These are phyloP conservation scores for Drosophila orosa DNA, from an alignment of 1,140 invertebrate species.

Conservation along the genomic window DNA sequence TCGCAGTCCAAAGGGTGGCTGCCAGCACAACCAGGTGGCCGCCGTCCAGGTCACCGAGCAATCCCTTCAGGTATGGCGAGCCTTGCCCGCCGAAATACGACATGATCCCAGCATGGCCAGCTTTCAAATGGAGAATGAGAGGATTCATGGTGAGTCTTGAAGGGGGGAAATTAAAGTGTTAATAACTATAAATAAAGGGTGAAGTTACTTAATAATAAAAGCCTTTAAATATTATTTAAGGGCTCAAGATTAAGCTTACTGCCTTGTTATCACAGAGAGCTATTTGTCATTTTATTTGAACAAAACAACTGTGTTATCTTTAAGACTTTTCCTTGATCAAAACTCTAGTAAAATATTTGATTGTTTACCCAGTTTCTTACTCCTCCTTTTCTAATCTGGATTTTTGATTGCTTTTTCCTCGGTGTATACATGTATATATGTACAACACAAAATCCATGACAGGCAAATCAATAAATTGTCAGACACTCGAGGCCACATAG, in stretches of 20 bases:
- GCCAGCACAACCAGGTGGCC: slow-evolving; percentile 30
- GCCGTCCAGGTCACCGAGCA: slow-evolving; percentile 86
- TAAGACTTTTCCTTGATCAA: no score
- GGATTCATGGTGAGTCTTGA: slow-evolving; percentile 84
- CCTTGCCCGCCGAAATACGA: slow-evolving; percentile 87
- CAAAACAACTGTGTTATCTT: neutral
- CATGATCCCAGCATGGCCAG: slow-evolving; percentile 87
- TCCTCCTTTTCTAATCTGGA: neutral
- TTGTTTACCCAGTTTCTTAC: neutral
- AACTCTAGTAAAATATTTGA: neutral
- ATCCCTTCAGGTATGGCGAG: slow-evolving; percentile 86
- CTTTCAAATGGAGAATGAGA: slow-evolving; percentile 87
- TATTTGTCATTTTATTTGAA: neutral
- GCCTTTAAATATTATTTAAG: neutral
- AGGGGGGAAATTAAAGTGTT: neutral
- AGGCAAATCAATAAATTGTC: slow-evolving; percentile 53
- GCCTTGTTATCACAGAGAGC: neutral
- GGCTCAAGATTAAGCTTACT: neutral
- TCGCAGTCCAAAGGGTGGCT: slow-evolving; percentile 38
- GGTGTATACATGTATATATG: neutral
- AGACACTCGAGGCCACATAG: slow-evolving; percentile 12
- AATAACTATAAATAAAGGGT: no score
- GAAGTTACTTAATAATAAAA: neutral
- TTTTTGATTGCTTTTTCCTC: neutral
- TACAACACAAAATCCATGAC: slow-evolving; percentile 1